phyloP scores from a whole-genome alignment of 2,113 vertebrate genomes.

The Phocoena phocoena region DNA sequence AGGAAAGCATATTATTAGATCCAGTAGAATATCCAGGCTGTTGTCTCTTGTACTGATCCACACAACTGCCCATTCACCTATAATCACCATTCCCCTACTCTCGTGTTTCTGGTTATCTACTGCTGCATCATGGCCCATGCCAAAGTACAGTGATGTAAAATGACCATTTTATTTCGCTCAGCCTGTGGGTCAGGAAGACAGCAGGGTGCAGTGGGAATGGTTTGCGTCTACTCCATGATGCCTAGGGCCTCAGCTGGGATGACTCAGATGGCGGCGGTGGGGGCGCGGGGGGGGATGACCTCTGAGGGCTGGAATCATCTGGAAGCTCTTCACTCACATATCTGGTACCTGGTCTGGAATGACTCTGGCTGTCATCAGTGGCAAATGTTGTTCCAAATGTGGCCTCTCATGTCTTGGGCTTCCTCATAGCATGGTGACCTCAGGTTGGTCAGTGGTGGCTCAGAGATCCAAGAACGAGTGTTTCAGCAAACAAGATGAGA shows the following conservation, averaged over 20 bases:
- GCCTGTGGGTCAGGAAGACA: background rate
- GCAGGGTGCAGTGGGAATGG: background rate
- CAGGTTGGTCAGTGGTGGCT: background rate
- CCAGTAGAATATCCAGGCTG: background rate
- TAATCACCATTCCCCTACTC: background rate
- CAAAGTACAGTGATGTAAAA: background rate
- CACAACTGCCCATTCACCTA: background rate
- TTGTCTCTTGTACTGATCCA: background rate
- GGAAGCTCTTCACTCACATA: background rate
- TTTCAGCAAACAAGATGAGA: background rate
- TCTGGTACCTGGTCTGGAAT: background rate
- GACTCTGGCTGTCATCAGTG: background rate
- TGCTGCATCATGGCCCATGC: background rate
- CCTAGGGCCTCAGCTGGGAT: background rate
- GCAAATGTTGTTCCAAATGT: too few species aligned
- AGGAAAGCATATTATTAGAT: background rate
- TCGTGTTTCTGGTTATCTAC: background rate
- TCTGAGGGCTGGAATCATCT: background rate
- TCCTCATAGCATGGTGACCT: background rate
- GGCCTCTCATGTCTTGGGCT: background rate
- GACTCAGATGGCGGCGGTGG: too few species aligned
- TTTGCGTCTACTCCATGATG: background rate
- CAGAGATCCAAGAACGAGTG: background rate
- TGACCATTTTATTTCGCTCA: too few species aligned
- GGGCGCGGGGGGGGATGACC: background rate